Evolutionary conservation across 2,113 vertebrate genomes (phyloP), one percentile per base, ranked within the genome.

Genomic region (Marmota monax): DNA sequence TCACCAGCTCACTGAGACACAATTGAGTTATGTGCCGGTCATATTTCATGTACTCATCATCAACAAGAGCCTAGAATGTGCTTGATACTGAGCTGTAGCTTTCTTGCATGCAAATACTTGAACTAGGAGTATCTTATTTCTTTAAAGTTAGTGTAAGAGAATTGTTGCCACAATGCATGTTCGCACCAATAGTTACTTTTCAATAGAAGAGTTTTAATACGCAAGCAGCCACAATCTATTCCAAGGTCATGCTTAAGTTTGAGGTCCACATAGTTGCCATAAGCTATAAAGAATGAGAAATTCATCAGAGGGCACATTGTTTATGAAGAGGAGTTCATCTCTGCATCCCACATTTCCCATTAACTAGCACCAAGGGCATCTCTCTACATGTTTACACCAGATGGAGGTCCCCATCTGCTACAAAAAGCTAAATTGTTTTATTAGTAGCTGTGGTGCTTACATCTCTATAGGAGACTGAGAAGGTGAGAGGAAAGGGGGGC

Each of bases 361-460:
- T 61, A 89, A 93, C 84, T 73, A 90, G 73, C 53, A 94, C 61
- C 79, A 94, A 92, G 67, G 96, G 61, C 87, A 96, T 90, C 93
- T 34, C 61, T 96, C 48, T 94, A 70, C 77, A 61, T 79, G 72
- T 83, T 95, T 92, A 83, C 8, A 96, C 72, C 94, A 96, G 94
- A 93, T 95, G 96, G 94, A 96, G 77, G 67, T 48, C 76, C 84
- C 95, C 95, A 96, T 95, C 88, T 96, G 96, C 90, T 96, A 95
- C 83, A 92, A 91, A 96, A 84, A 94, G 53, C 39, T 87, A 88
- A 93, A 95, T 76, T 95, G 67, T 94, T 96, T 96, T 93, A 90
- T 97, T 88, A 96, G 58, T 96, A 90, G 45, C 67, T 88, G 13
- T 42, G 77, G 48, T 92, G 61, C 76, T 96, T 74, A 29, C 53